Base-by-base conservation (phyloP, 2,797 vertebrate genomes). In the Microctenopoma stevenorrisi region DNA sequence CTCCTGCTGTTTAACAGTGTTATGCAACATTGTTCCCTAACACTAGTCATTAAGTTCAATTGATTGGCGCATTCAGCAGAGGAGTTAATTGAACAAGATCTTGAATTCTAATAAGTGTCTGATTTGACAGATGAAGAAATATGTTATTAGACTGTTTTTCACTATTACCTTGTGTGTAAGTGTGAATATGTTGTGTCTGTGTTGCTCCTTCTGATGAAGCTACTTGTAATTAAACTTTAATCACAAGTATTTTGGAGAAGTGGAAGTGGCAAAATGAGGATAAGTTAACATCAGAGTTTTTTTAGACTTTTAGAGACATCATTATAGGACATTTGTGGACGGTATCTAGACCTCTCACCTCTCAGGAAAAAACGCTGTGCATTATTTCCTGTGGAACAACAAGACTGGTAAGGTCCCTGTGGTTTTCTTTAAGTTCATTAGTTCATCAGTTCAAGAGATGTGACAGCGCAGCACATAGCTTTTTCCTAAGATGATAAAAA, bases 1-100 rank as follows among this genome's bases (percentile, higher is more conserved):
- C 76, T 79, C 84, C 83, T 7, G 63, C 79, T 86, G 84, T 75
- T 86, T 78, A 82, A 74, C 62, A 43, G n/a, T 88, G 76, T 84
- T 71, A 65, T 44, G 69, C 79, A 83, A 87, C 82, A 86, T 82
- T 86, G 74, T 89, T 82, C 68, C 68, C 52, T 72, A 81, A 87
- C 81, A 82, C 67, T 81, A 73, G 88, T 91, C 88, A 87, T 91
- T 87, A 83, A 72, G 75, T 89, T 81, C 59, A 75, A 84, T 82
- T 88, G 90, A 92, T 89, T 91, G 84, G 78, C 79, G 79, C 75
- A 84, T 89, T 84, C 86, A 90, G 90, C 86, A 88, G 79, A 42
- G 42, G 50, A 88, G 65, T 66, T 91, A 90, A 92, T 91, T 90
- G 82, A 85, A 88, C 74, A 54, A 53, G 80, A 62, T 71, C 57